Conservation (phyloP, 2,797 vertebrate species). For the Oophaga sylvatica region DNA sequence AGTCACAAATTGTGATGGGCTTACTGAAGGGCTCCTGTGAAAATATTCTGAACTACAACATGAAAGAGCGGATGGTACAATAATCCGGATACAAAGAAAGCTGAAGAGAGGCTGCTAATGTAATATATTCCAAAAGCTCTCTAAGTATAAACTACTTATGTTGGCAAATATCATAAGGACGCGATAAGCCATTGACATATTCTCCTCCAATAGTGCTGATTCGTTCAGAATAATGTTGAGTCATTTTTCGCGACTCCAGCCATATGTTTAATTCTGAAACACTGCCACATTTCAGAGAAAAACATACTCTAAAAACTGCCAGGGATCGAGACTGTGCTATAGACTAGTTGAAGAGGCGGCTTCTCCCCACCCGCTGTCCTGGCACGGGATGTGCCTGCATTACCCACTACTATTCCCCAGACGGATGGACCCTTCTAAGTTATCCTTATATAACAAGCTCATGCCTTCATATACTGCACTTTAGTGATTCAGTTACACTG, state of each 20-base stretch:
- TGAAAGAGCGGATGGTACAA: slow-evolving; percentile 5
- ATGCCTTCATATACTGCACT: too few relatives aligned
- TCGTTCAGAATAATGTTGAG: background rate
- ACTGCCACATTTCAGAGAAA: too few relatives aligned
- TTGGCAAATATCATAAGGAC: background rate
- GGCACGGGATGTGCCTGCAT: too few relatives aligned
- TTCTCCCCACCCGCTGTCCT: too few relatives aligned
- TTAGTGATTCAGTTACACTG: too few relatives aligned
- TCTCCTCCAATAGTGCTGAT: background rate
- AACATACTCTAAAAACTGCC: too few relatives aligned
- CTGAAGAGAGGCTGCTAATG: background rate
- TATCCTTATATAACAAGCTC: too few relatives aligned
- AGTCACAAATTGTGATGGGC: slow-evolving; percentile 12
- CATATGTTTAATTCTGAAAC: too few relatives aligned
- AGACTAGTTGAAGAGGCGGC: too few relatives aligned
- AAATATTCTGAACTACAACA: slow-evolving; percentile 15
- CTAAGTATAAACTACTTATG: background rate
- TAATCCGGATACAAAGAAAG: background rate
- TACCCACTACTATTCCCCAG: too few relatives aligned
- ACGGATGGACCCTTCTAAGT: too few relatives aligned
- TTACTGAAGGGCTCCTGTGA: slow-evolving; percentile 8
- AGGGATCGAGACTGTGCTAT: too few relatives aligned
- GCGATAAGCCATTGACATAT: background rate
- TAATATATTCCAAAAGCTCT: background rate
- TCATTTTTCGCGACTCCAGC: background rate